These are phyloP conservation scores for Gallinago undulata DNA, from an alignment of 2,113 vertebrate genomes.

Conservation along the genomic window DNA sequence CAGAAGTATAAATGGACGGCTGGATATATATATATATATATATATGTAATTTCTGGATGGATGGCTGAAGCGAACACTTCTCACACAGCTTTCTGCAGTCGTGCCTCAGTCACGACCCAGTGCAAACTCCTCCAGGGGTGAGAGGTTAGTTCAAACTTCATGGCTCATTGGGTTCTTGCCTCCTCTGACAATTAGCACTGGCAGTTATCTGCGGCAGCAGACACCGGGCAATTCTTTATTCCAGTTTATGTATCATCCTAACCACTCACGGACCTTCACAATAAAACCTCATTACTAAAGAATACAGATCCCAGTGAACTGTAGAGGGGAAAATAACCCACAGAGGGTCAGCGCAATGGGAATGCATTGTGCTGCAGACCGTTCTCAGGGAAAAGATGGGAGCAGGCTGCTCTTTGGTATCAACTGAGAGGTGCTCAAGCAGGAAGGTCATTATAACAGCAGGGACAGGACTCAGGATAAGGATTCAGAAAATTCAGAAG, in stretches of 20 bases:
- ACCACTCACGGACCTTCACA: not conserved
- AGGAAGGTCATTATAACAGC: not conserved
- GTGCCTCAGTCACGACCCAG: not conserved
- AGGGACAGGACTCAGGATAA: not conserved
- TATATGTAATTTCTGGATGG: not conserved
- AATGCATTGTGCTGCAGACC: accelerated
- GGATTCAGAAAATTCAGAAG: not conserved
- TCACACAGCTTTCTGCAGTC: not conserved
- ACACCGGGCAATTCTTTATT: not conserved
- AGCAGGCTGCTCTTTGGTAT: not conserved
- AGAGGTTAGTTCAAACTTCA: not conserved
- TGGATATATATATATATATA: too few species aligned
- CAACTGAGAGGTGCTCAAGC: not conserved
- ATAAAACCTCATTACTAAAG: not conserved
- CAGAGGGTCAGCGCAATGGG: not conserved
- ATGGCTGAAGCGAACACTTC: not conserved
- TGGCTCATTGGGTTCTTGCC: not conserved
- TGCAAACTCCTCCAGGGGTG: not conserved
- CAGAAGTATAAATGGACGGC: not conserved
- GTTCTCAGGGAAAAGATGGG: not conserved
- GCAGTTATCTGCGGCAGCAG: not conserved
- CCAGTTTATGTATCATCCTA: not conserved
- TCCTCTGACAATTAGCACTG: not conserved
- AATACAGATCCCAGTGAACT: not conserved
- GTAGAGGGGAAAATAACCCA: not conserved